Evolutionary conservation across 2,888 invertebrate genomes (phyloP), one percentile per base, ranked within the genome.

Genomic region (Dryobotodes eremita): DNA sequence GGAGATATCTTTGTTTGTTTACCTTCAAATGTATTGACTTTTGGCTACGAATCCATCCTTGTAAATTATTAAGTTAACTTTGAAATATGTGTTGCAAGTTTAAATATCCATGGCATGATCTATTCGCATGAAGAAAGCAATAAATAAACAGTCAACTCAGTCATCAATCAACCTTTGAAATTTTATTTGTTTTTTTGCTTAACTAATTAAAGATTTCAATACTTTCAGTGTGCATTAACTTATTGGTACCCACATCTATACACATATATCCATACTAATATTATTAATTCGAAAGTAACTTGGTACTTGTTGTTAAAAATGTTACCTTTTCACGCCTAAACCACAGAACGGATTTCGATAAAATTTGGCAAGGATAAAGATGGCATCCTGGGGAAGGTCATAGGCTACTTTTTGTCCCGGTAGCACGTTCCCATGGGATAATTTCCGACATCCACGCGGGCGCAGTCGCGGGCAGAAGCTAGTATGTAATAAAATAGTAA

Each of bases 1-100:
- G 61, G 48, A 23, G 57, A 50, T 72, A 62, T 64, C 64, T 68
- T n/a, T 69, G 26, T 36, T 68, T 71, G 53, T 75, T 80, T 75
- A 66, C n/a, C 4, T 57, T 74, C n/a, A 46, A 26, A 31, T 57
- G 31, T 61, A 55, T 61, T 61, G 55, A 64, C 46, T 55, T 80
- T 71, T 62, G 23, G 1, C 26, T n/a, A 48, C 48, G 46, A 11
- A 42, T 59, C 1, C 17, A 23, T 13, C 2, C 26, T 36, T 13
- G 50, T 42, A 50, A 36, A 59, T 66, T 20, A 8, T 17, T 0
- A 77, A 50, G 17, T 36, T 70, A n/a, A 36, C 55, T 62, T n/a
- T 20, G 26, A 36, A 42, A 31, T 20, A 48, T 26, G 23, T 26
- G 26, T 31, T 48, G 17, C 8, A 50, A 42, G 55, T 71, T 50